These are phyloP conservation scores for Lasioglossum albipes DNA, from an alignment of 1,140 invertebrate genomes.

Conservation along the genomic window DNA sequence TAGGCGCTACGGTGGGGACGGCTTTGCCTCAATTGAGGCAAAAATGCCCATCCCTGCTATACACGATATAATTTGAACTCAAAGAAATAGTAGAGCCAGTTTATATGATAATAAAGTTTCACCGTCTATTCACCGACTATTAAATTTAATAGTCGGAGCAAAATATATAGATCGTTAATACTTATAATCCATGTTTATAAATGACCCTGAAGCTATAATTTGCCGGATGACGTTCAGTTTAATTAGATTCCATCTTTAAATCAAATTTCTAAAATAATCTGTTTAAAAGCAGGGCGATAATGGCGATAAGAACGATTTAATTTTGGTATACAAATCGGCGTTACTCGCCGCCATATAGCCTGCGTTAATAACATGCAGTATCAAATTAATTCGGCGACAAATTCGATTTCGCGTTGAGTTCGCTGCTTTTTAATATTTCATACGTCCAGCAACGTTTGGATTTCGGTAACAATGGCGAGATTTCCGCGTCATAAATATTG, in stretches of 20 bases:
- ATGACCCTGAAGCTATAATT: neutral
- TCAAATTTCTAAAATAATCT: constrained; percentile 5
- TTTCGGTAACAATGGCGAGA: neutral
- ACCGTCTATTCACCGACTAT: no score
- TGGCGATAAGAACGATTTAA: constrained; percentile 32
- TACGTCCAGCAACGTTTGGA: neutral
- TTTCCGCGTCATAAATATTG: neutral
- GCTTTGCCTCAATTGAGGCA: no score
- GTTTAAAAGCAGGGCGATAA: constrained; percentile 22
- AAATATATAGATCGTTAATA: neutral
- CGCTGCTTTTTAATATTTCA: constrained; percentile 20
- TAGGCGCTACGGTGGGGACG: no score
- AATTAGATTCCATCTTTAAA: neutral
- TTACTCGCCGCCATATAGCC: neutral
- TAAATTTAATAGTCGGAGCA: neutral
- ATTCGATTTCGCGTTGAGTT: constrained; percentile 7
- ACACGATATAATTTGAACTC: no score
- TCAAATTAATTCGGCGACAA: constrained; percentile 24
- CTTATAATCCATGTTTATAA: neutral
- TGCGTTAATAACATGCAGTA: constrained; percentile 10
- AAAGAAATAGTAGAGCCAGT: no score
- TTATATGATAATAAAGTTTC: neutral
- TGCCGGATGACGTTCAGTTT: neutral
- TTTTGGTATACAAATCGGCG: constrained; percentile 16
- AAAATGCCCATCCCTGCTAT: no score